Conservation (phyloP, 2,888 invertebrate species). For the Meiosimyza platycephala region DNA sequence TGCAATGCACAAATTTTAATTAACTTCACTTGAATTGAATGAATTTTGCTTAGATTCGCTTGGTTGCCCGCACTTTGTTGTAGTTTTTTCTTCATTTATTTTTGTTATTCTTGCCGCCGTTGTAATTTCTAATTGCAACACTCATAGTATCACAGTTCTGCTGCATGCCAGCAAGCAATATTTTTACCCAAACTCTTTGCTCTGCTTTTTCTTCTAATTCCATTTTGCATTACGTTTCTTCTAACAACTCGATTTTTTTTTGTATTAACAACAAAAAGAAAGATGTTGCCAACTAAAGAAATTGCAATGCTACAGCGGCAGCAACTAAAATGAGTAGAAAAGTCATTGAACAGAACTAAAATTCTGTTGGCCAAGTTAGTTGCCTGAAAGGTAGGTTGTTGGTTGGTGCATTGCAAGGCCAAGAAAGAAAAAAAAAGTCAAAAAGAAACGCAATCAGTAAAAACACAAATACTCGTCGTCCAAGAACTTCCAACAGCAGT, state of each 20-base stretch:
- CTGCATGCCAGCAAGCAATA: constrained; percentile 25
- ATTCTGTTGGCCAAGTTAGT: constrained; percentile 13
- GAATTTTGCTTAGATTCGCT: constrained; percentile 33
- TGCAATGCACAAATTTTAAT: constrained; percentile 21
- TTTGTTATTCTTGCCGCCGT: constrained; percentile 6
- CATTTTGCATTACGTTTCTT: background rate
- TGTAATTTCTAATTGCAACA: constrained; percentile 31
- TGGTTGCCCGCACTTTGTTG: constrained; percentile 24
- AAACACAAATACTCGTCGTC: background rate
- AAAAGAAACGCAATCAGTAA: constrained; percentile 7
- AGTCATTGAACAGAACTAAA: constrained; percentile 32
- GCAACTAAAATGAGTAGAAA: constrained; percentile 20
- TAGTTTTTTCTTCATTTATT: background rate
- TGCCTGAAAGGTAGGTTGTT: background rate
- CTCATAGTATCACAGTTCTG: background rate
- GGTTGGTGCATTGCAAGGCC: background rate
- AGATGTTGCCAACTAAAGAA: constrained; percentile 25
- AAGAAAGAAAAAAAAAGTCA: constrained; percentile 2
- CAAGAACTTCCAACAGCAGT: background rate
- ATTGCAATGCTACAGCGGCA: constrained; percentile 28
- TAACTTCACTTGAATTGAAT: constrained; percentile 31
- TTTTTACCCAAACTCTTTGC: constrained; percentile 20
- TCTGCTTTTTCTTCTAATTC: constrained; percentile 9
- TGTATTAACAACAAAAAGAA: constrained; percentile 7
- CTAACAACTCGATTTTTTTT: constrained; percentile 20